phyloP scores from a whole-genome alignment of 2,113 vertebrate genomes.

The Pristiophorus japonicus region DNA sequence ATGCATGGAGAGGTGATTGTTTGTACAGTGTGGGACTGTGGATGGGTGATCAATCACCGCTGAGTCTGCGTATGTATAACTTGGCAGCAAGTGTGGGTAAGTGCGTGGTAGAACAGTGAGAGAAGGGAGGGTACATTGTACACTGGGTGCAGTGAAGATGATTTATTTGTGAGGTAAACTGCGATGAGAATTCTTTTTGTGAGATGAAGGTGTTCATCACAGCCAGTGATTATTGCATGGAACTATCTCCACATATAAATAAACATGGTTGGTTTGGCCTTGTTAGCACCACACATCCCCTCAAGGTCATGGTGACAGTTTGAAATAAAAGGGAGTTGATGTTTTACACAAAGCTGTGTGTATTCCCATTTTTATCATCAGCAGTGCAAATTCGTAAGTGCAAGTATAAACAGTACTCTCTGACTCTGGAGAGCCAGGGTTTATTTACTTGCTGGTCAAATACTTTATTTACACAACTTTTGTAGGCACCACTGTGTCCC shows the following conservation, averaged over 20 bases:
- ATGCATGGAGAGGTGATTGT: conserved; percentile 30
- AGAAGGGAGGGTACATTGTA: conserved; percentile 25
- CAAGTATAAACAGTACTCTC: conserved; percentile 15
- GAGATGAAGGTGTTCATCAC: background rate
- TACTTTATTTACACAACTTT: conserved; percentile 20
- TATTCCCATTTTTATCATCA: conserved; percentile 29
- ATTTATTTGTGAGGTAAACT: background rate
- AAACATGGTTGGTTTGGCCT: background rate
- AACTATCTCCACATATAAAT: background rate
- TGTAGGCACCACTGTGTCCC: conserved; percentile 23
- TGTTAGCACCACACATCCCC: background rate
- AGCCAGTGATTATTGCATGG: no score
- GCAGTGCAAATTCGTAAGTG: background rate
- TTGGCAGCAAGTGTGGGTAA: conserved; percentile 26
- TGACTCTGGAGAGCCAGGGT: conserved; percentile 1
- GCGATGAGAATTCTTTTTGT: background rate
- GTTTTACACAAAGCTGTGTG: conserved; percentile 24
- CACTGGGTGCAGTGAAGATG: background rate
- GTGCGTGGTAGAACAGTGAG: background rate
- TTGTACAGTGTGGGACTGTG: conserved; percentile 21
- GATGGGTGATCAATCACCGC: conserved; percentile 21
- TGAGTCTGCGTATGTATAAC: background rate
- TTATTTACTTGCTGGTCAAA: conserved; percentile 31
- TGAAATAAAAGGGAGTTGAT: conserved; percentile 8
- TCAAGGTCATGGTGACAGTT: conserved; percentile 28